Conservation (phyloP, 2,797 vertebrate genomes). For the Octomys mimax region DNA sequence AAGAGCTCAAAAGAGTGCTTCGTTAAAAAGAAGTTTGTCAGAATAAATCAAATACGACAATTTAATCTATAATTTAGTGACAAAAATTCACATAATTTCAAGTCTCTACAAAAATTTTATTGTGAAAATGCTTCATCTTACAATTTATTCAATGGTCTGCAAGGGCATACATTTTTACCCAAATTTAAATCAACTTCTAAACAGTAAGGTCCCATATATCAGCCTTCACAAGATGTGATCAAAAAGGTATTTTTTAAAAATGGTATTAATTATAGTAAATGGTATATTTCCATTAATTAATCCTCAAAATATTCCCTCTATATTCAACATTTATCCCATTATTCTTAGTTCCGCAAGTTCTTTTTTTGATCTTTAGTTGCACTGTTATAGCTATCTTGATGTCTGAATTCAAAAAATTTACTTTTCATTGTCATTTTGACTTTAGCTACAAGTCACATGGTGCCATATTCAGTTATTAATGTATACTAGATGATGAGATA, state of each 20-base stretch:
- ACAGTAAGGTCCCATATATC: not conserved
- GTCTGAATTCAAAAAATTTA: not conserved
- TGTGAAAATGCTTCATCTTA: constrained; percentile 30
- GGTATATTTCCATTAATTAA: not conserved
- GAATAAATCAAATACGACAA: constrained; percentile 14
- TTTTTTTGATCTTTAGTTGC: not conserved
- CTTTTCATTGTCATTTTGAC: not conserved
- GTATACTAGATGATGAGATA: not conserved
- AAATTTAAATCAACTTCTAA: constrained; percentile 53
- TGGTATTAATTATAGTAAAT: not conserved
- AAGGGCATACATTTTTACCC: not conserved
- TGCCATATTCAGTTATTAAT: not conserved
- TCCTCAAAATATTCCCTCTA: not conserved
- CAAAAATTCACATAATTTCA: constrained; percentile 48
- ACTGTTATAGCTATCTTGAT: not conserved
- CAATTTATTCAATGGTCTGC: constrained; percentile 38
- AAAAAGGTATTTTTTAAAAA: not conserved
- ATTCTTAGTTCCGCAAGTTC: not conserved
- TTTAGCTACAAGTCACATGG: not conserved
- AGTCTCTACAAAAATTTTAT: constrained; percentile 28
- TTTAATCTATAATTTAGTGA: constrained; percentile 53
- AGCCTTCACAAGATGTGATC: not conserved
- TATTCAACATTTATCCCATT: not conserved
- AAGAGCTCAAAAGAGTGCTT: constrained; percentile 30
- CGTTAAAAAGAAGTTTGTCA: constrained; percentile 38